Percentiles rank a stretch among this genome's conserved stretches.
Conservation (phyloP, 2,888 invertebrate genomes). For the Trichogramma evanescens region DNA sequence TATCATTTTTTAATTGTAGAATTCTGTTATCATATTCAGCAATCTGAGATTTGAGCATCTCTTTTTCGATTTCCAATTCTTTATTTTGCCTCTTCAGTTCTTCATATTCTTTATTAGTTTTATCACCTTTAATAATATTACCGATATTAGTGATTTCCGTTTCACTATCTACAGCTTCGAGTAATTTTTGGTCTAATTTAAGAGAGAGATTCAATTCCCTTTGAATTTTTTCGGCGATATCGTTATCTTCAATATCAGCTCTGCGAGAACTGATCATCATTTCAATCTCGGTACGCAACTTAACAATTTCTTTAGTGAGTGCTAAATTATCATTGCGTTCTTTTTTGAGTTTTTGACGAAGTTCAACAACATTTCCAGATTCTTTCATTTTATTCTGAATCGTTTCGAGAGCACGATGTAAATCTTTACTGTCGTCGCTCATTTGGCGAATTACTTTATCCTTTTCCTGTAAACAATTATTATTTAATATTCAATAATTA, state of each 20-base stretch:
- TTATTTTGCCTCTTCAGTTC: conserved; percentile 36
- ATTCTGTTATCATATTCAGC: conserved; percentile 40
- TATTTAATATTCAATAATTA: too few relatives aligned
- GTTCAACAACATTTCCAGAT: conserved; percentile 54
- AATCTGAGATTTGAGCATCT: conserved; percentile 34
- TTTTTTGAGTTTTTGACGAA: conserved; percentile 54
- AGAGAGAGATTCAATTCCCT: conserved; percentile 57
- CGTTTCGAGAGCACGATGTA: conserved; percentile 51
- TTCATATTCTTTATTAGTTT: conserved; percentile 33
- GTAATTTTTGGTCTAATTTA: conserved; percentile 54
- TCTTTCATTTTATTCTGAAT: conserved; percentile 53
- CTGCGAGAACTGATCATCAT: conserved; percentile 13
- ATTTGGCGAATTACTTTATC: conserved; percentile 57
- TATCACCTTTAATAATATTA: conserved; percentile 21
- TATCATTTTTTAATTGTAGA: conserved; percentile 36
- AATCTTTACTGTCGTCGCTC: conserved; percentile 52
- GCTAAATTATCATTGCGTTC: conserved; percentile 49
- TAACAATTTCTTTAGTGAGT: conserved; percentile 40
- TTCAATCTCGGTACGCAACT: conserved; percentile 21
- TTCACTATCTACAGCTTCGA: conserved; percentile 53
- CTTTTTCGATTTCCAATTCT: conserved; percentile 37
- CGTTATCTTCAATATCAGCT: conserved; percentile 29
- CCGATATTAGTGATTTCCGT: conserved; percentile 27
- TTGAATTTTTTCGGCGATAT: conserved; percentile 48
- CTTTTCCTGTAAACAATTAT: conserved; percentile 45